These are phyloP conservation scores for Heliothis subflexa DNA, from an alignment of 1,140 invertebrate genomes.

Conservation along the genomic window DNA sequence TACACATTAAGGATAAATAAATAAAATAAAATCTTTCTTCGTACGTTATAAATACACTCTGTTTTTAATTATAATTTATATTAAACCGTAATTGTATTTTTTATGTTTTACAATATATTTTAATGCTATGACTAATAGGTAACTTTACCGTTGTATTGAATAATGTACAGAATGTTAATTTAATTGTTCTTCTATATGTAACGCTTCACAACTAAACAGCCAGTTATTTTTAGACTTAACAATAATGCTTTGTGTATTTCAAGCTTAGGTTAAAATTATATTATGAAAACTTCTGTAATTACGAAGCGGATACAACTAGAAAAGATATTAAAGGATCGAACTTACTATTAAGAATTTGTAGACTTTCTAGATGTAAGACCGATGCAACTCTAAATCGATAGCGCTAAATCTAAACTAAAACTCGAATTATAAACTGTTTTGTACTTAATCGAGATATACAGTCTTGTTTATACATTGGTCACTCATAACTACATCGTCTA, in stretches of 20 bases:
- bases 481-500: constrained; percentile 58
- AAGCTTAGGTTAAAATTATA: constrained; percentile 16
- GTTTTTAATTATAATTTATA: constrained; percentile 61
- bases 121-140: constrained; percentile 69
- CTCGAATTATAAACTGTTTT: constrained; percentile 63
- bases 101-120: constrained; percentile 48
- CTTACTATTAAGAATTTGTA: not conserved
- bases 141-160: constrained; percentile 73
- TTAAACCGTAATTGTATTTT: constrained; percentile 51
- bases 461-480: constrained; percentile 82
- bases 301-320: constrained; percentile 19
- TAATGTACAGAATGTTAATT: constrained; percentile 48
- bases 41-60: constrained; percentile 71
- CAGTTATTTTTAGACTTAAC: constrained; percentile 18
- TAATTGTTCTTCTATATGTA: constrained; percentile 28
- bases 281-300: not conserved
- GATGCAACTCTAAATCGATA: not conserved
- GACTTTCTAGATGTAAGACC: not conserved
- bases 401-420: constrained; percentile 49
- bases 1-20: constrained; percentile 64
- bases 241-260: constrained; percentile 9
- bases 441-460: constrained; percentile 79
- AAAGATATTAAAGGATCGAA: not conserved
- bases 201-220: constrained; percentile 18
- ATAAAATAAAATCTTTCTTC: constrained; percentile 70